phyloP scores from a whole-genome alignment of 2,797 vertebrate species.

The Mionectes olivaceus region DNA sequence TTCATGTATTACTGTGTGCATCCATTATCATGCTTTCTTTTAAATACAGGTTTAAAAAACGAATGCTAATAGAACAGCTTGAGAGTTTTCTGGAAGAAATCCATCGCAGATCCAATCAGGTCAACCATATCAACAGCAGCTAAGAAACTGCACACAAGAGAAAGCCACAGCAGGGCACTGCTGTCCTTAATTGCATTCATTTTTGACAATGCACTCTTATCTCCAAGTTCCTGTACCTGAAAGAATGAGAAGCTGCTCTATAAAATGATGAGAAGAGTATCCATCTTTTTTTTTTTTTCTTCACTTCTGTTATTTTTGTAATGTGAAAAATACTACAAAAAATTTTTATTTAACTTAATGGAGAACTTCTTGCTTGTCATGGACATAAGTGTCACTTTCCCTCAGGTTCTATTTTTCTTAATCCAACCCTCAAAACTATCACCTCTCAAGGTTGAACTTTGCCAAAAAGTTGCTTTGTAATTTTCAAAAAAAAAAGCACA shows the following conservation, averaged over 20 bases:
- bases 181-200: conserved; percentile 77
- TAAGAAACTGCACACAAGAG: conserved; percentile 67
- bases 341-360: conserved; percentile 77
- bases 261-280: conserved; percentile 55
- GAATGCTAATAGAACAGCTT: conserved; percentile 95
- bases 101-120: conserved; percentile 88
- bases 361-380: conserved; percentile 73
- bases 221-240: conserved; percentile 57
- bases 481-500: conserved; percentile 80
- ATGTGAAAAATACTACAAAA: conserved; percentile 76
- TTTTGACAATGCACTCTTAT: conserved; percentile 79
- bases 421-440: conserved; percentile 77
- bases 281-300: conserved; percentile 58
- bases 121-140: conserved; percentile 89
- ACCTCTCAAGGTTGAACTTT: conserved; percentile 81
- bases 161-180: conserved; percentile 59
- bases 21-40: conserved; percentile 5
- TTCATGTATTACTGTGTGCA: background rate
- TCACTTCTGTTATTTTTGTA: conserved; percentile 81
- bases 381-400: conserved; percentile 75
- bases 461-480: conserved; percentile 84
- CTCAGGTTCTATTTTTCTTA: conserved; percentile 85
- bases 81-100: conserved; percentile 96
- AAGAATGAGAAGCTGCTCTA: conserved; percentile 74
- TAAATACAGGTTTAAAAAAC: conserved; percentile 92